phyloP scores from a whole-genome alignment of 2,797 vertebrate species.

The Acrocephalus scirpaceus region DNA sequence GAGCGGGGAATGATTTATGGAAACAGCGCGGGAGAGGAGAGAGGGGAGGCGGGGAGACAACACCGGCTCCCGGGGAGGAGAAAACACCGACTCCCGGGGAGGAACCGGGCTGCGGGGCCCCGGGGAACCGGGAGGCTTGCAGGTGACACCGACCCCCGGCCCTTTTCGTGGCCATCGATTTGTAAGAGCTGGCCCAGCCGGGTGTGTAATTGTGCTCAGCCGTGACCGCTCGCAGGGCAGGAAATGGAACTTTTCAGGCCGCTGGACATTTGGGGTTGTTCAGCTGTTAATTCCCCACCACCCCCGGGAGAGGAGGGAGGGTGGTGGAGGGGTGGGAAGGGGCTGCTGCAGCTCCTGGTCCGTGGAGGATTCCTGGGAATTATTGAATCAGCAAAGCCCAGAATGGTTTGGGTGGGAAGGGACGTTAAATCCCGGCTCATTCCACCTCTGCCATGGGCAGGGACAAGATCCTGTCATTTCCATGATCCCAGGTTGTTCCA shows the following conservation, averaged over 20 bases:
- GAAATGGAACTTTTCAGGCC: conserved; percentile 57
- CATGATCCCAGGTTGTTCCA: not conserved
- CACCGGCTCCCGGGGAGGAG: not conserved
- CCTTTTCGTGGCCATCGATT: conserved; percentile 69
- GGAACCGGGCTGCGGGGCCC: not conserved
- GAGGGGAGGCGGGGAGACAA: not conserved
- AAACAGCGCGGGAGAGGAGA: not conserved
- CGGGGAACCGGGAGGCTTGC: not conserved
- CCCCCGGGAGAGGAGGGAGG: not conserved
- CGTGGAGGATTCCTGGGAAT: accelerated
- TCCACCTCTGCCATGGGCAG: not conserved
- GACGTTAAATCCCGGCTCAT: not conserved
- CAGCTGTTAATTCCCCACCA: not conserved
- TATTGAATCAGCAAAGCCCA: not conserved
- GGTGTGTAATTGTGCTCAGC: conserved; percentile 68
- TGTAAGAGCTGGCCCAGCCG: conserved; percentile 52
- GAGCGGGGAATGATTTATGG: not conserved
- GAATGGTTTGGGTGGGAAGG: not conserved
- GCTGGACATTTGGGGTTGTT: not conserved
- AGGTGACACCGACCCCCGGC: not conserved
- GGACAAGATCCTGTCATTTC: too few relatives aligned
- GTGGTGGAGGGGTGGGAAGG: not conserved
- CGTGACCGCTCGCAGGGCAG: conserved; percentile 8
- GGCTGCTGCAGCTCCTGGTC: not conserved
- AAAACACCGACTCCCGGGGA: not conserved